Evolutionary conservation across 2,113 vertebrate species (phyloP).

Genomic region (Tragelaphus buxtoni): DNA sequence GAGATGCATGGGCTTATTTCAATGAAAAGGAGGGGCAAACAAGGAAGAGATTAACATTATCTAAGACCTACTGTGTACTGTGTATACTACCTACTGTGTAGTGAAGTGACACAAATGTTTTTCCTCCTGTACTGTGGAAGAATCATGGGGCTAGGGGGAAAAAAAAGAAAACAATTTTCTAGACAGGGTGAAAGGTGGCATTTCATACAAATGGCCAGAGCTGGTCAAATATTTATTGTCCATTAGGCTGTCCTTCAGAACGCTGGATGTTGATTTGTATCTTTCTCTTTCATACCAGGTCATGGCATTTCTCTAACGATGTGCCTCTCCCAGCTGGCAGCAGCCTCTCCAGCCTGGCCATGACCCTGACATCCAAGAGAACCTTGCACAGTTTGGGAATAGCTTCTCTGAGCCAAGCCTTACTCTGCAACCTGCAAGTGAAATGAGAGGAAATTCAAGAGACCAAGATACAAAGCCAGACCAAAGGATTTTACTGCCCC

Average conservation of each 20-base stretch:
- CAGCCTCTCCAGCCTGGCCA: background rate
- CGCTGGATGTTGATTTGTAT: background rate
- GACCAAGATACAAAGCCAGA: background rate
- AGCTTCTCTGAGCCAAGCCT: background rate
- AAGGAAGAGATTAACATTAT: background rate
- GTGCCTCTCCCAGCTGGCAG: background rate
- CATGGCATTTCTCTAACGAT: background rate
- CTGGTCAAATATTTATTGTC: constrained; percentile 54
- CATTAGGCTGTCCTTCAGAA: constrained; percentile 57
- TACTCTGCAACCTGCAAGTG: background rate
- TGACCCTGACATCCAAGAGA: background rate
- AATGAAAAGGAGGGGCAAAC: background rate
- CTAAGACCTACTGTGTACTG: background rate
- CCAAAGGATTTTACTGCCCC: background rate
- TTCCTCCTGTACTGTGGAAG: background rate
- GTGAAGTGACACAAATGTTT: background rate
- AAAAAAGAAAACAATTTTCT: constrained; percentile 17
- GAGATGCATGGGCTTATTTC: background rate
- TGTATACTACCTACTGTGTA: background rate
- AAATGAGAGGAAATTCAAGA: background rate
- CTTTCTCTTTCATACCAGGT: background rate
- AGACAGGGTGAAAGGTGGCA: constrained; percentile 46
- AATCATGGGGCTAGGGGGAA: background rate
- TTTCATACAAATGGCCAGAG: background rate
- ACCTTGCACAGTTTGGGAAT: background rate